Base-by-base conservation (phyloP, 2,888 invertebrate species). In the Thymelicus lineola region DNA sequence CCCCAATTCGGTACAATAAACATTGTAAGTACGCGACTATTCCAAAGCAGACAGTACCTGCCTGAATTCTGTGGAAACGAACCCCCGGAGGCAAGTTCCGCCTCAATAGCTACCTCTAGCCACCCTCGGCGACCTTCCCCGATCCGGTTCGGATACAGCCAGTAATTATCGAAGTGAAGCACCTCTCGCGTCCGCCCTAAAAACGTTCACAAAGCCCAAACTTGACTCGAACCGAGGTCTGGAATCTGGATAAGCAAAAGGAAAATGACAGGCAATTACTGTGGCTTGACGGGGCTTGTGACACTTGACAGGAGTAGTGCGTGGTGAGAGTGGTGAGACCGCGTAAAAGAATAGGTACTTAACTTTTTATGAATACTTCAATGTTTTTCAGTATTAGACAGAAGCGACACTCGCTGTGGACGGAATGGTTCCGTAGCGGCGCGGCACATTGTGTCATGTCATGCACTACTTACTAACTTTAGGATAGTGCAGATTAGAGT, bases 131-230 rank as follows among this genome's bases (percentile, higher is more conserved):
- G 9, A 9, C 53, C 6, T 20, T 7, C 7, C 20, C 2, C 15
- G 57, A 46, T 35, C 57, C 58, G 53, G 38, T 55, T 68, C 68
- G 12, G 62, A 42, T 36, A 60, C 50, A 48, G 35, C 64, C 59
- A n/a, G 60, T 42, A 66, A 66, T 66, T 66, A 66, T 60, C 59
- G 66, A 15, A 50, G 42, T 60, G 53, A 45, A 66, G 66, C 7
- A 50, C 66, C 65, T 60, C 60, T 66, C 38, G 17, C 38, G 50
- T 50, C 35, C 60, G 53, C 53, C 60, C 60, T 28, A 66, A 36
- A 20, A 48, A 36, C 59, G 14, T 53, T 20, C 10, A 48, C 35
- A 60, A 59, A 66, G 66, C 20, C 38, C 38, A 42, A 42, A 60
- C 60, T 67, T 66, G 50, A 67, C 60, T n/a, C 45, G 15, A 42